Evolutionary conservation across 1,140 invertebrate species (phyloP).

Genomic region (Idris sp.): DNA sequence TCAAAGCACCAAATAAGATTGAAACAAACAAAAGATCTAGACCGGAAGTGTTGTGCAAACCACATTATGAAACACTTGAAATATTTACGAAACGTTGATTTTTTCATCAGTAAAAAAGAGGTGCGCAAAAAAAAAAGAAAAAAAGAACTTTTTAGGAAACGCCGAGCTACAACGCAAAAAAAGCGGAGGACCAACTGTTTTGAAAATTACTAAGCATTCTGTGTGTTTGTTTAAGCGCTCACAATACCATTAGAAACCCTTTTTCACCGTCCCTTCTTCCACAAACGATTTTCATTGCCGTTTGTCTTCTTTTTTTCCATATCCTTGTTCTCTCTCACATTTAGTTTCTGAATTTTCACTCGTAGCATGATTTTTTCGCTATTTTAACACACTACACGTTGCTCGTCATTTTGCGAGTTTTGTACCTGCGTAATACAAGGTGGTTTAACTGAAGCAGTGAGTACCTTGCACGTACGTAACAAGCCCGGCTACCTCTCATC

Average conservation of each 20-base stretch:
- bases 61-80: constrained; percentile 42
- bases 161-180: constrained; percentile 51
- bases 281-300: constrained; percentile 53
- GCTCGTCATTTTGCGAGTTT: constrained; percentile 53
- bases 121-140: constrained; percentile 41
- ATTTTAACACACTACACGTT: constrained; percentile 44
- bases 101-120: constrained; percentile 53
- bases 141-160: constrained; percentile 33
- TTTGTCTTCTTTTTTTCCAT: constrained; percentile 30
- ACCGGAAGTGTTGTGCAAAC: constrained; percentile 23
- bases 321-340: constrained; percentile 15
- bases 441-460: constrained; percentile 56
- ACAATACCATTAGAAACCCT: constrained; percentile 69
- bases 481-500: too few species aligned
- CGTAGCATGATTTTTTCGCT: constrained; percentile 50
- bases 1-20: constrained; percentile 31
- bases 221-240: constrained; percentile 67
- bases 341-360: constrained; percentile 47
- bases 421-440: constrained; percentile 58
- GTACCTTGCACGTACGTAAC: too few species aligned
- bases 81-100: constrained; percentile 68
- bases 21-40: constrained; percentile 43
- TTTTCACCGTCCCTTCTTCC: constrained; percentile 55
- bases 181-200: constrained; percentile 57
- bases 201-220: constrained; percentile 69